Base-by-base conservation (phyloP, 2,113 vertebrate species). In the Notothenia rossii region DNA sequence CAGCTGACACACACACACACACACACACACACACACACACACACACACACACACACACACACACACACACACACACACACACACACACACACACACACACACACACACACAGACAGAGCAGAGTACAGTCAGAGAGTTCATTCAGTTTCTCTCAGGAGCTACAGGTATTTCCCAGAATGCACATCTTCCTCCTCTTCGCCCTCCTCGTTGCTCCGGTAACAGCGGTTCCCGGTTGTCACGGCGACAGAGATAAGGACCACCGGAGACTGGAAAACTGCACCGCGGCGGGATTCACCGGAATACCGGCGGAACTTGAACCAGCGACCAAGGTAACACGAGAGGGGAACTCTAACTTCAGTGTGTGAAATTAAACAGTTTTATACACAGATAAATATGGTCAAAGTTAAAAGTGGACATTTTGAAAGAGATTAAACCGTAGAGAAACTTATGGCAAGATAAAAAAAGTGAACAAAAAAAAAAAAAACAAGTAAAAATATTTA, bases 221-320 rank as follows among this genome's bases (percentile, higher is more conserved):
- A 6, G 61, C 66, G 2, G 20, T 79, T 50, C 1, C 14, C 1
- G 79, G 76, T 56, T 95, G 95, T 83, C 74, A 0, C 20, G 62
- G 46, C 18, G 85, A 86, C 82, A 63, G 43, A 33, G 86, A 95
- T 77, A 86, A 49, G n/a, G 90, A 95, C 76, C 12, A 95, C 73
- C 78, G 90, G 0, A 60, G 60, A 0, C 83, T 77, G 46, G 22
- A 89, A 59, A 94, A 93, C 93, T 95, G 94, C 71, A 87, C 86
- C 0, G 72, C 14, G 11, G 88, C 85, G 3, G 83, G 82, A 2
- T 86, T 93, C 65, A 75, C 18, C 0, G 2, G 46, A 4, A 0
- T 94, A 6, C 93, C 94, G 0, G 2, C 22, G 0, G 91, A 64
- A 63, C 43, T 95, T 9, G 55, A 92, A n/a, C 69, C 51, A 3